Conservation (phyloP, 2,113 vertebrate genomes). For the Pollachius pollachius region DNA sequence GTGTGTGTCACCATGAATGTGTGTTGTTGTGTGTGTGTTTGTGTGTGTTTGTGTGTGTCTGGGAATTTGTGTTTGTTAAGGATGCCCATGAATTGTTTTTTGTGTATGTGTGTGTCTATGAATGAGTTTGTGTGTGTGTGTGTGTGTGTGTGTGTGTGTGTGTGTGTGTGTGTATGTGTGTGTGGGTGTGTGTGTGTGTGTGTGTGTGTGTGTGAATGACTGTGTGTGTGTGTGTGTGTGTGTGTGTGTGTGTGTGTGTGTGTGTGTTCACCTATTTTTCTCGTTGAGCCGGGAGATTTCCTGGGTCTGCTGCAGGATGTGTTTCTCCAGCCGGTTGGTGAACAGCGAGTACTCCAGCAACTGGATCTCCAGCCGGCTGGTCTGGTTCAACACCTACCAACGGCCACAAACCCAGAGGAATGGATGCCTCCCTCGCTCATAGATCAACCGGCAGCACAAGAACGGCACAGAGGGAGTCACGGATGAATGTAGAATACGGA, state of each 20-base stretch:
- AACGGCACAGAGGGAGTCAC: no score
- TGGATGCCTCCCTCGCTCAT: background rate
- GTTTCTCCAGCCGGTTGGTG: slow-evolving; percentile 78
- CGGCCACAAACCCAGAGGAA: background rate
- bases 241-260: background rate
- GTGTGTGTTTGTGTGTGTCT: no score
- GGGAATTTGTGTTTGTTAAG: no score
- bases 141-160: background rate
- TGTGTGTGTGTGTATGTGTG: background rate
- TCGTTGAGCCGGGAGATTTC: slow-evolving; percentile 77
- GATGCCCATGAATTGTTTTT: no score
- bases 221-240: background rate
- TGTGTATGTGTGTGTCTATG: no score
- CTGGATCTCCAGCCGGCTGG: slow-evolving; percentile 80
- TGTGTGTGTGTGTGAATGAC: background rate
- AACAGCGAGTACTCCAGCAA: slow-evolving; percentile 79
- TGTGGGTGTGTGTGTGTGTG: background rate
- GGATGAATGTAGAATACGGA: no score
- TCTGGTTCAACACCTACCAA: slow-evolving; percentile 80
- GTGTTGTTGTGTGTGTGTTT: no score
- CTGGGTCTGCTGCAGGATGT: slow-evolving; percentile 76
- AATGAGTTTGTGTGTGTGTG: background rate
- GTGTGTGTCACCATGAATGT: no score
- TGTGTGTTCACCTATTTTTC: slow-evolving; percentile 74
- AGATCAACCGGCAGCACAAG: no score